Evolutionary conservation across 2,113 vertebrate genomes (phyloP).

Genomic region (Pomatostomus ruficeps): DNA sequence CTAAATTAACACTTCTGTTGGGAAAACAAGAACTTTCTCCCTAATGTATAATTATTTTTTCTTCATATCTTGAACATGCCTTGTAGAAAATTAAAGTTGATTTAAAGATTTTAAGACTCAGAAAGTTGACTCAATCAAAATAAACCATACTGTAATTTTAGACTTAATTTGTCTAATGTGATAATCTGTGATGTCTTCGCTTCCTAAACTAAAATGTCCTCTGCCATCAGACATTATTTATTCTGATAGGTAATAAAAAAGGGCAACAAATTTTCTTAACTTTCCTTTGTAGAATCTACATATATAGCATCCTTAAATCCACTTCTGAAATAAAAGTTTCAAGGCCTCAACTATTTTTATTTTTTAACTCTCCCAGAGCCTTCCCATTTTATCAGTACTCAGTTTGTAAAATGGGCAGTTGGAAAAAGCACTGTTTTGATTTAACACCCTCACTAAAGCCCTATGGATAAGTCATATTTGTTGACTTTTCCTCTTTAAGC

Average conservation of each 20-base stretch:
- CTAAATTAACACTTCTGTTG: not conserved
- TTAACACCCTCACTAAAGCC: not conserved
- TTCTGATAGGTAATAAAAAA: not conserved
- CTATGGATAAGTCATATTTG: not conserved
- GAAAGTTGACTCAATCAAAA: not conserved
- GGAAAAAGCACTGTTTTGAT: not conserved
- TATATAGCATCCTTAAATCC: not conserved
- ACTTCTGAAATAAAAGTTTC: not conserved
- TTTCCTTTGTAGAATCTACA: not conserved
- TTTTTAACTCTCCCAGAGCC: not conserved
- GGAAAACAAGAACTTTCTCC: not conserved
- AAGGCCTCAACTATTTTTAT: not conserved
- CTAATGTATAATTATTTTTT: not conserved
- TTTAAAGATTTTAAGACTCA: not conserved
- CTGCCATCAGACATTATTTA: not conserved
- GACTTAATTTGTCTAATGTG: not conserved
- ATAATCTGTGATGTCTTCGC: not conserved
- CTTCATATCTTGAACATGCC: not conserved
- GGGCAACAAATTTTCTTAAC: not conserved
- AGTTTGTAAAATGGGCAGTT: not conserved
- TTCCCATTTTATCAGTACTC: not conserved
- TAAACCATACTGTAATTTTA: not conserved
- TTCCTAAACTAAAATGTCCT: not conserved
- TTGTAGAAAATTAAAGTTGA: not conserved
- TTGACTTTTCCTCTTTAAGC: not conserved